Percentiles rank a stretch among this genome's conserved stretches.
Conservation (phyloP, 2,888 invertebrate genomes). For the Tenthredo scrophulariae region DNA sequence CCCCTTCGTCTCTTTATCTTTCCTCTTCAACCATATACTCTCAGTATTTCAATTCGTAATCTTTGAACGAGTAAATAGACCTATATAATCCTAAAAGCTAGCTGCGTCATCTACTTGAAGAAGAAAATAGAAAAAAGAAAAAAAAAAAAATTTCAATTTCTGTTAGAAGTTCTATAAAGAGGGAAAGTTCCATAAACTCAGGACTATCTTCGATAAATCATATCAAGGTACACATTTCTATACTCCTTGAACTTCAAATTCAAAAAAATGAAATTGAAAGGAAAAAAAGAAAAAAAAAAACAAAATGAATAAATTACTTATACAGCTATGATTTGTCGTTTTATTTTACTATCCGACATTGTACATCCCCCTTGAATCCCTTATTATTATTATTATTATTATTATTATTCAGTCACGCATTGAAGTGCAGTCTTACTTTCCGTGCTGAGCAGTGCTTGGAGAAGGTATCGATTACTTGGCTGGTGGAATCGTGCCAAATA, state of each 20-base stretch:
- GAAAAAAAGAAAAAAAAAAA: no score
- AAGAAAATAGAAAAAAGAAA: no score
- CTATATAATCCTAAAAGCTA: neutral
- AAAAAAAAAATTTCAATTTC: neutral
- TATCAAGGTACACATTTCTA: neutral
- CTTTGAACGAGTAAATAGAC: neutral
- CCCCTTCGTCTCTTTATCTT: neutral
- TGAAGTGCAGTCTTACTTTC: constrained; percentile 12
- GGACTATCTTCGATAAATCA: neutral
- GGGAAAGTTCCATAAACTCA: neutral
- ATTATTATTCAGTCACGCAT: neutral
- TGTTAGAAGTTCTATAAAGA: neutral
- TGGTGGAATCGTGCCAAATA: constrained; percentile 47
- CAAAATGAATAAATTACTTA: neutral
- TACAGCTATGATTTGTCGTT: neutral
- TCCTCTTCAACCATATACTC: neutral
- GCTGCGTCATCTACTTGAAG: neutral
- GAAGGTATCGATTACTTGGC: constrained; percentile 41
- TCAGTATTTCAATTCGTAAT: neutral
- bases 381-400: neutral
- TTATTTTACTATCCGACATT: neutral
- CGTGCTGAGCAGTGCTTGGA: neutral
- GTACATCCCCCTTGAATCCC: neutral
- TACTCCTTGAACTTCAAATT: neutral
- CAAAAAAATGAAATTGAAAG: neutral